Evolutionary conservation across 2,113 vertebrate genomes (phyloP), one percentile per base, ranked within the genome.

Genomic region (Brevimyrus niger): DNA sequence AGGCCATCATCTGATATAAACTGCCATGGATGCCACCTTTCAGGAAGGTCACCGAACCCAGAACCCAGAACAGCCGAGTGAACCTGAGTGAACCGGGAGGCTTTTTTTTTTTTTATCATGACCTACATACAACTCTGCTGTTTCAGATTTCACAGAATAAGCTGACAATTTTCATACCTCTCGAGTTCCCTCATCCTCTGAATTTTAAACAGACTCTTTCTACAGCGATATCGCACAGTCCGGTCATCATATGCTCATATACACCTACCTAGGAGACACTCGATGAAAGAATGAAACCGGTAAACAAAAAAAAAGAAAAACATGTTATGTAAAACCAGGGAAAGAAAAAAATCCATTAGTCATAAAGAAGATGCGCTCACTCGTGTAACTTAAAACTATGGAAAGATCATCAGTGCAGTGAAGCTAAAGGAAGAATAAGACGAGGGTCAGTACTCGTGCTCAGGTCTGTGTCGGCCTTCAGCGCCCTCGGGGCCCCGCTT

Each of bases 191-290:
- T 42, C 73, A 80, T 80, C 73, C 15, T 80, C 35, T 80, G 31
- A 80, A 38, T 80, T 80, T 38, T 38, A 80, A 80, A 42, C 73
- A 42, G 73, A 80, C 11, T 31, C 61, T 65, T 65, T 65, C 61
- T 31, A 13, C 61, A 80, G 15, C 5, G 73, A 80, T 1, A 42
- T 80, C 4, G 8, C 35, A 80, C 73, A 80, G n/a, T 48, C 48
- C 3, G 2, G 19, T 47, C 42, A 44, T n/a, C 82, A 85, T 48
- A 85, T 47, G 42, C 46, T 85, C 44, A 48, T 84, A 47, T n/a
- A 48, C 42, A 85, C 44, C 82, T 53, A 87, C 86, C 86, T 58
- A 42, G 35, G 65, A 88, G 87, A 42, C 87, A 61, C 21, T 88
- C 17, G 10, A 31, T 42, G 47, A 27, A 76, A 73, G 42, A 88